phyloP scores from a whole-genome alignment of 1,140 invertebrate species.

The Halesus radiatus region DNA sequence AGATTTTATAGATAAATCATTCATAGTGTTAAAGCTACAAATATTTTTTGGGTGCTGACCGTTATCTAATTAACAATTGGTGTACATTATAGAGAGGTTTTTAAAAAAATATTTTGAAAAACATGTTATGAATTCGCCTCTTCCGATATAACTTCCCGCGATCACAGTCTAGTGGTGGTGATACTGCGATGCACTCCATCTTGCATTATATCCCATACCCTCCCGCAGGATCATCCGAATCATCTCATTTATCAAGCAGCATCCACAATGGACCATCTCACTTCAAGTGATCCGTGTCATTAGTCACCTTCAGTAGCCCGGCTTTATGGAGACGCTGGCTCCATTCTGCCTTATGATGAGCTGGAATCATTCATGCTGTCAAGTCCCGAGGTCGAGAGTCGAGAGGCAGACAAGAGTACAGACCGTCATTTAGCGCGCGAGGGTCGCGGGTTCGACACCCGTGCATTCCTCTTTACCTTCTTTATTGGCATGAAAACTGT shows the following conservation, averaged over 20 bases:
- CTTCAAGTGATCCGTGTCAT: constrained; percentile 13
- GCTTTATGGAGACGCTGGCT: background rate
- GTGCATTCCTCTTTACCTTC: background rate
- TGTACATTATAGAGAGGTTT: no score
- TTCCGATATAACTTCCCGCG: background rate
- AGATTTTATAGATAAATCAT: no score
- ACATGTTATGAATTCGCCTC: no score
- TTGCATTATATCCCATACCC: background rate
- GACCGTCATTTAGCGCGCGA: background rate
- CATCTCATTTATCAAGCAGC: constrained; percentile 2
- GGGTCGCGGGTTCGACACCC: constrained; percentile 15
- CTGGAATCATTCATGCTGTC: constrained; percentile 8
- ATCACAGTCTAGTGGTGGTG: background rate
- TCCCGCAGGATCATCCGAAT: constrained; percentile 7
- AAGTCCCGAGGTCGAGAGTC: background rate
- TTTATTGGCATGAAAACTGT: background rate
- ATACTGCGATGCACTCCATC: constrained; percentile 1
- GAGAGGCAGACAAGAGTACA: background rate
- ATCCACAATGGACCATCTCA: constrained; percentile 1
- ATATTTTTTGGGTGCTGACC: no score
- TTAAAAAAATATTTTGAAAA: no score
- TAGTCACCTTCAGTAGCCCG: constrained; percentile 24
- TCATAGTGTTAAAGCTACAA: no score
- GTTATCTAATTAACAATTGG: no score
- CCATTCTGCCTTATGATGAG: background rate